A percentile compares a stretch with the other conserved stretches of the same genome.
phyloP scores from a whole-genome alignment of 2,113 vertebrate species.

The Percopsis transmontana region DNA sequence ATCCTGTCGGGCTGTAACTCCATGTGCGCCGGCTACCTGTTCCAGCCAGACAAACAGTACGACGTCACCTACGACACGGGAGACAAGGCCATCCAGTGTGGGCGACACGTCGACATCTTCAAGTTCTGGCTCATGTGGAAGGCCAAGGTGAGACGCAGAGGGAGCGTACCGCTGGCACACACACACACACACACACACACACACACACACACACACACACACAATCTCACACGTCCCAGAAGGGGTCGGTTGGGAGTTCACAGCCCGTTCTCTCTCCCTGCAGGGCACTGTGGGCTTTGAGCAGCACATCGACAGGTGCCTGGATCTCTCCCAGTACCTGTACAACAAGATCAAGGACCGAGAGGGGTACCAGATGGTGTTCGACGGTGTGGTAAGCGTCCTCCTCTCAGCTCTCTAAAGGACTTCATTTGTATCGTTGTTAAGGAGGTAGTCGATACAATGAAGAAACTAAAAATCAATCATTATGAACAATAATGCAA shows the following conservation, averaged over 20 bases:
- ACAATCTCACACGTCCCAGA: no score
- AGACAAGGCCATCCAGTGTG: constrained; percentile 98
- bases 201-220: neutral
- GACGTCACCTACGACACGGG: constrained; percentile 96
- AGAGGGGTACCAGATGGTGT: constrained; percentile 97
- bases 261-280: constrained; percentile 22
- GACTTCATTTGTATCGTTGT: no score
- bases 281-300: constrained; percentile 97
- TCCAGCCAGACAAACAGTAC: constrained; percentile 98
- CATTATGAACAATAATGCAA: no score
- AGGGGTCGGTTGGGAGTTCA: no score
- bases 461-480: no score
- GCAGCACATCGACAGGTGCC: constrained; percentile 95
- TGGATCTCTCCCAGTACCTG: constrained; percentile 94
- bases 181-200: constrained; percentile 8
- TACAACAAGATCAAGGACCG: constrained; percentile 96
- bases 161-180: neutral
- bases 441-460: no score
- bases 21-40: constrained; percentile 98
- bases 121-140: constrained; percentile 99
- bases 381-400: constrained; percentile 87
- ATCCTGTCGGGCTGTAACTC: constrained; percentile 95
- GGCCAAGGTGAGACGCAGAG: constrained; percentile 85
- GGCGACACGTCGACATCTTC: constrained; percentile 97
- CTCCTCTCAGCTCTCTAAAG: neutral